phyloP scores from a whole-genome alignment of 2,888 invertebrate species.

The Megaustenia siamemsis region DNA sequence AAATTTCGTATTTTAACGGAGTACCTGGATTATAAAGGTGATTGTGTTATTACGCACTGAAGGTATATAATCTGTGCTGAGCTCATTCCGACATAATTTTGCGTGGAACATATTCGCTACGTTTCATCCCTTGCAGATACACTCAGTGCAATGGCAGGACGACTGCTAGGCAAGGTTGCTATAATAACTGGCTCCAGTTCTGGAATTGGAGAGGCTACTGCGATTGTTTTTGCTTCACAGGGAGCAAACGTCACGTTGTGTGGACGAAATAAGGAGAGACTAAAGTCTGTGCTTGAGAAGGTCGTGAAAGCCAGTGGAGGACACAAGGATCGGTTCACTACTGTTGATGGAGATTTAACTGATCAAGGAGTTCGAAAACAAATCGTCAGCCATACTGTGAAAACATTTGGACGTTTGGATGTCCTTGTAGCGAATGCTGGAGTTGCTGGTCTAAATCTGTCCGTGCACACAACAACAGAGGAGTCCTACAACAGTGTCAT shows the following conservation, averaged over 20 bases:
- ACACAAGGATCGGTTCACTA: not conserved
- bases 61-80: too few relatives aligned
- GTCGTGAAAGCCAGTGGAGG: constrained; percentile 18
- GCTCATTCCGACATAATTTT: too few relatives aligned
- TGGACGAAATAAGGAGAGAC: constrained; percentile 24
- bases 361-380: not conserved
- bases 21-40: too few relatives aligned
- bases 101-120: too few relatives aligned
- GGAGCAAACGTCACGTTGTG: constrained; percentile 36
- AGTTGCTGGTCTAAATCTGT: not conserved
- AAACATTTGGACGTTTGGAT: constrained; percentile 46
- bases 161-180: not conserved
- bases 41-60: too few relatives aligned
- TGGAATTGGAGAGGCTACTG: constrained; percentile 22
- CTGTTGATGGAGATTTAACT: constrained; percentile 31
- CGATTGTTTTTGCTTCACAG: constrained; percentile 50
- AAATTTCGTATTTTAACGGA: too few relatives aligned
- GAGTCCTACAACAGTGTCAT: constrained; percentile 42
- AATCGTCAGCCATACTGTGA: constrained; percentile 25
- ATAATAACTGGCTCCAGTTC: constrained; percentile 41
- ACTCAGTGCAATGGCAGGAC: not conserved
- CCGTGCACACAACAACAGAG: not conserved
- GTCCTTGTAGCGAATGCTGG: constrained; percentile 43
- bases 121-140: too few relatives aligned
- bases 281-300: not conserved